Percentiles rank a stretch among this genome's conserved stretches.
Conservation (phyloP, 2,797 vertebrate species). For the Nasua narica region DNA sequence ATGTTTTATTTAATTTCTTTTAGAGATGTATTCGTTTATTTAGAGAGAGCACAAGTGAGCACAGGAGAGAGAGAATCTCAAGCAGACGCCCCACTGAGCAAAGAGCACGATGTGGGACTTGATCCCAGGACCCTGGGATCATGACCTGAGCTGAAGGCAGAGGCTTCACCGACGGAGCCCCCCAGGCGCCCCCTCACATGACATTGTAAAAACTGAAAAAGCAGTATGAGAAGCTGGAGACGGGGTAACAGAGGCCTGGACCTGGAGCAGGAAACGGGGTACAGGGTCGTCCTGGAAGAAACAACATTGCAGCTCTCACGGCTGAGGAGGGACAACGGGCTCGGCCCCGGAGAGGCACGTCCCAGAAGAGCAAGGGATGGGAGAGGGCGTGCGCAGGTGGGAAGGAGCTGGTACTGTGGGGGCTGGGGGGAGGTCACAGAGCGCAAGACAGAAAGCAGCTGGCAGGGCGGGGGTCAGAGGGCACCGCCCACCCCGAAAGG, state of each 20-base stretch:
- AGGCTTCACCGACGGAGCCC: too few relatives aligned
- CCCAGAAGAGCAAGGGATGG: not conserved
- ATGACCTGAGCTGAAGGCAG: too few relatives aligned
- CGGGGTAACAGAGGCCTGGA: not conserved
- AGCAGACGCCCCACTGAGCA: too few relatives aligned
- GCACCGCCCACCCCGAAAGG: not conserved
- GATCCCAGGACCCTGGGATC: too few relatives aligned
- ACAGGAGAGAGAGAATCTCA: too few relatives aligned
- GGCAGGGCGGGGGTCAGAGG: not conserved
- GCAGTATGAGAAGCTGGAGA: not conserved
- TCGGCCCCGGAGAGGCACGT: not conserved
- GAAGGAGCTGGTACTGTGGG: not conserved
- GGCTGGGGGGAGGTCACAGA: not conserved
- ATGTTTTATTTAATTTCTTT: too few relatives aligned
- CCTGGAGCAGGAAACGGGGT: not conserved
- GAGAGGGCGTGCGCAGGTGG: too few relatives aligned
- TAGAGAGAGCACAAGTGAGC: too few relatives aligned
- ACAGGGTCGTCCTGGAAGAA: not conserved
- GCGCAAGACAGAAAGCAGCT: not conserved
- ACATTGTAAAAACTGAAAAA: not conserved
- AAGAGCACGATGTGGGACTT: rapidly evolving
- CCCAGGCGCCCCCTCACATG: not conserved
- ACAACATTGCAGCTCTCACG: rapidly evolving
- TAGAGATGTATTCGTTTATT: too few relatives aligned
- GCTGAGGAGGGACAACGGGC: not conserved